These are phyloP conservation scores for Euproctis similis DNA, from an alignment of 2,888 invertebrate species.

Conservation along the genomic window DNA sequence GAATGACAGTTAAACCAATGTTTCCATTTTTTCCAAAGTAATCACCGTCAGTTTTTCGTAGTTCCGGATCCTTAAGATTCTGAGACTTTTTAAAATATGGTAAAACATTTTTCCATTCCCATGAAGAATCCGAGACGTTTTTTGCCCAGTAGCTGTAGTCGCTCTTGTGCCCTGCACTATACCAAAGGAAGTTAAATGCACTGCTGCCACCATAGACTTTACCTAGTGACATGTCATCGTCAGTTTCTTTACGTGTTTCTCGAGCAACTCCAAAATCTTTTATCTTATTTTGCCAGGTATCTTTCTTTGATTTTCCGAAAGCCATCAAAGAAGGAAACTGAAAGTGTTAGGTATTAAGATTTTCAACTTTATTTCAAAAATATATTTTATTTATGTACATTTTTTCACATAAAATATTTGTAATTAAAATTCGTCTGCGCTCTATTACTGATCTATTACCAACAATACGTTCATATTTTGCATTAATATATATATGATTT, in stretches of 20 bases:
- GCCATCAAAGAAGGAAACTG: conserved; percentile 22
- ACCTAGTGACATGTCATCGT: conserved; percentile 17
- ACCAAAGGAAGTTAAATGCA: conserved; percentile 64
- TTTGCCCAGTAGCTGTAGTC: conserved; percentile 62
- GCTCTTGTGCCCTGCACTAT: conserved; percentile 47
- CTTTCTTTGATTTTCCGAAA: conserved; percentile 7
- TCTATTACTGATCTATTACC: no score
- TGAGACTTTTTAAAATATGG: conserved; percentile 33
- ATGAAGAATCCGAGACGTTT: conserved; percentile 51
- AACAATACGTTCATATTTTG: neutral
- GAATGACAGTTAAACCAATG: conserved; percentile 1
- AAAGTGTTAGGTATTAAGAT: conserved; percentile 3
- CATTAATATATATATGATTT: no score
- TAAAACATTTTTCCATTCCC: conserved; percentile 66
- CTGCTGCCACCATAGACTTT: conserved; percentile 61
- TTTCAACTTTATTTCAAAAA: neutral
- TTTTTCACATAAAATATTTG: neutral
- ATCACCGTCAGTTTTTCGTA: neutral
- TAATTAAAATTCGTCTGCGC: neutral
- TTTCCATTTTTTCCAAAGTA: conserved; percentile 4
- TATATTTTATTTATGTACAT: no score
- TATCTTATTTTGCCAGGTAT: conserved; percentile 21
- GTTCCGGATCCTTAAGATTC: conserved; percentile 2
- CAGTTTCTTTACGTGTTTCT: conserved; percentile 10
- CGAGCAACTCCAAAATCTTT: conserved; percentile 9